Evolutionary conservation across 64 coral and sea anemone species (phyloP).

Genomic region (Stylophora pistillata): DNA sequence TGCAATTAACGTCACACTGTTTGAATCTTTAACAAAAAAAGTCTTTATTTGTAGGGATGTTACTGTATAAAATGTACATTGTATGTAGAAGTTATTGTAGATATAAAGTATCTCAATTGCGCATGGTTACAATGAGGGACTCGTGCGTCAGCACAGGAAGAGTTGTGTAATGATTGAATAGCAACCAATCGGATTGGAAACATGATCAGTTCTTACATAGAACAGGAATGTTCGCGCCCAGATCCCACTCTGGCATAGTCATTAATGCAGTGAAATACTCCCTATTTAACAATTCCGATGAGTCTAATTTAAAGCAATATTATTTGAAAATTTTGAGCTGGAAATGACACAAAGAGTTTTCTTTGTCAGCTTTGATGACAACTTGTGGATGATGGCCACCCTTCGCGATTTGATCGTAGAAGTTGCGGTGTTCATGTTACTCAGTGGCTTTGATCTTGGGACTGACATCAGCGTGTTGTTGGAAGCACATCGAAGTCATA

Average conservation of each 20-base stretch:
- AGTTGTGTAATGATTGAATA: background rate
- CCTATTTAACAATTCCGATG: too few relatives aligned
- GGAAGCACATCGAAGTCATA: conserved; percentile 59
- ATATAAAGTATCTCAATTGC: background rate
- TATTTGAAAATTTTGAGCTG: too few relatives aligned
- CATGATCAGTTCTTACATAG: background rate
- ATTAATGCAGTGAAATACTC: too few relatives aligned
- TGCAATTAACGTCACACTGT: background rate
- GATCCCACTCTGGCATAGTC: too few relatives aligned
- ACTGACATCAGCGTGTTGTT: conserved; percentile 63
- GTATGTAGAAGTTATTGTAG: background rate
- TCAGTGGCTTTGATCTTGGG: conserved; percentile 63
- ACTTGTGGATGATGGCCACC: conserved; percentile 38
- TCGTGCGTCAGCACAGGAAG: background rate
- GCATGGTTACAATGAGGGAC: too few relatives aligned
- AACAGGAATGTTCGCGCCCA: background rate
- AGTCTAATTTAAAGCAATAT: too few relatives aligned
- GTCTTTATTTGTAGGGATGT: background rate
- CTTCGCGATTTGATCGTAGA: conserved; percentile 51
- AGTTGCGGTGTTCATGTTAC: conserved; percentile 52
- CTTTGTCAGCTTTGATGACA: background rate
- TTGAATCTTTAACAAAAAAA: background rate
- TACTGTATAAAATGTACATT: background rate
- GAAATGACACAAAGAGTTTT: too few relatives aligned
- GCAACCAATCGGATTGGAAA: background rate